Base-by-base conservation (phyloP, 2,113 vertebrate genomes). In the Lophius piscatorius region DNA sequence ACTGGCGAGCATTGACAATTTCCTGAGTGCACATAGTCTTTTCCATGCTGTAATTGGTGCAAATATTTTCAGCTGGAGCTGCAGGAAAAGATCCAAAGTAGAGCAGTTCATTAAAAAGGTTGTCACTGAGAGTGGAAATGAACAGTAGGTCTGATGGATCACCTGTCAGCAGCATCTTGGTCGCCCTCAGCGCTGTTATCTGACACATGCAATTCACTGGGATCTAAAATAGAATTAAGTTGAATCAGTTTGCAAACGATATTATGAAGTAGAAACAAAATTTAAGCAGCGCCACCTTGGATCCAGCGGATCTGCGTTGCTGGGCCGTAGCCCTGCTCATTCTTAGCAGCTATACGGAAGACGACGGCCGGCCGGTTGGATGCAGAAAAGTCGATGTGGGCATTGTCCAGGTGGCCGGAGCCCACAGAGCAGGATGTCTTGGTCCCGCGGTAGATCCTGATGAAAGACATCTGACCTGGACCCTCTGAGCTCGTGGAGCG, bases 261-360 rank as follows among this genome's bases (percentile, higher is more conserved):
- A n/a, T n/a, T n/a, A n/a, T n/a, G n/a, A n/a, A n/a, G n/a, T n/a
- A n/a, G n/a, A n/a, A n/a, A n/a, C n/a, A n/a, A n/a, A n/a, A n/a
- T n/a, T n/a, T n/a, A 6, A 38, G 6, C 12, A 5, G 12, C 17
- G 64, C 72, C 84, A 97, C 97, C 96, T 94, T 99, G 97, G 39
- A 98, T 94, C 97, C 97, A 98, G 76, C 97, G 94, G 74, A 99
- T 97, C 84, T 99, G 97, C 0, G 97, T 98, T 2, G 97, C 96
- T 0, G 97, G 97, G 52, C 97, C 97, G 0, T 99, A 99, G 41
- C 97, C 97, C 34, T 97, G 93, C 70, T 99, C 97, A 0, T 99
- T 99, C 87, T 98, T 98, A 5, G 97, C 97, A 0, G 97, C 98
- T 49, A 99, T 98, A 63, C 97, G 91, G 88, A 99, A 98, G 55